These are phyloP conservation scores for Scaptodrosophila latifasciaeformis DNA, from an alignment of 2,888 invertebrate genomes.

Conservation along the genomic window DNA sequence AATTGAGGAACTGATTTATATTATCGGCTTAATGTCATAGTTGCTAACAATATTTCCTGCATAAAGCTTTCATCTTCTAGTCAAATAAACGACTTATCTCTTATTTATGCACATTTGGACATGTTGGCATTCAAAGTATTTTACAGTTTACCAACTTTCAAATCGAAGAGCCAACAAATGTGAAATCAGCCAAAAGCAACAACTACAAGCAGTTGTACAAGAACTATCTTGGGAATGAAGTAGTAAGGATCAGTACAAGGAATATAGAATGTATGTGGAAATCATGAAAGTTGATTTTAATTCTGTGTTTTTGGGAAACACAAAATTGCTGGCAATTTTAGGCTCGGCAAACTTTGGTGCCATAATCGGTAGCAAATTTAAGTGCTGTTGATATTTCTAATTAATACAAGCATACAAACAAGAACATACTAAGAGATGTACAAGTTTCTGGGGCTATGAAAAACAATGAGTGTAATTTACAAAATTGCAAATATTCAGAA, in stretches of 20 bases:
- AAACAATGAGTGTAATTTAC: conserved; percentile 45
- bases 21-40: no score
- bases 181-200: conserved; percentile 17
- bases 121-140: no score
- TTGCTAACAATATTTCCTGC: no score
- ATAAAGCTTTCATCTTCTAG: no score
- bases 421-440: neutral
- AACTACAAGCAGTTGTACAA: conserved; percentile 31
- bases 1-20: no score
- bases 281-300: neutral
- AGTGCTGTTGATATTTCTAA: conserved; percentile 62
- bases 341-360: conserved; percentile 41
- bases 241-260: neutral
- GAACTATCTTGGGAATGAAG: conserved; percentile 44
- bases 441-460: conserved; percentile 1
- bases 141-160: conserved; percentile 11
- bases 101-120: no score
- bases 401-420: conserved; percentile 40
- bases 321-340: conserved; percentile 1
- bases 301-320: neutral
- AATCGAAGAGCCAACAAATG: conserved; percentile 3
- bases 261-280: neutral
- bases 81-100: no score
- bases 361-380: conserved; percentile 51
- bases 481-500: conserved; percentile 41